These are phyloP conservation scores for Pediacus dermestoides DNA, from an alignment of 2,888 invertebrate species.

Conservation along the genomic window DNA sequence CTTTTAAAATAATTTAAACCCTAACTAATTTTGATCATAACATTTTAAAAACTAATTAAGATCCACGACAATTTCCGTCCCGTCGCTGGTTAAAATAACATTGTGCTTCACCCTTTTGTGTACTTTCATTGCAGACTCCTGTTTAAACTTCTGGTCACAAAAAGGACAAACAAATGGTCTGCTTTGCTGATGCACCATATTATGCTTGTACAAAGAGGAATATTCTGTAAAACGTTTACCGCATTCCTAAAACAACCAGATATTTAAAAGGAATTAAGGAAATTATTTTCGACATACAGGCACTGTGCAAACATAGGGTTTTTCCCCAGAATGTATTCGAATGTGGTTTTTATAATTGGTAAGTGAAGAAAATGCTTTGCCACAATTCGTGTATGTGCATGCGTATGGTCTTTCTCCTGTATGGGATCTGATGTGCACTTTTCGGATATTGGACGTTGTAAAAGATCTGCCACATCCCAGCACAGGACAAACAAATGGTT, in stretches of 20 bases:
- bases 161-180: slow-evolving; percentile 58
- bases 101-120: slow-evolving; percentile 60
- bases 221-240: slow-evolving; percentile 66
- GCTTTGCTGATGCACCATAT: slow-evolving; percentile 58
- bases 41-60: not conserved
- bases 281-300: too few relatives aligned
- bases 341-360: slow-evolving; percentile 68
- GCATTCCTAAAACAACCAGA: slow-evolving; percentile 50
- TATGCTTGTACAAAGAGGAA: slow-evolving; percentile 66
- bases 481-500: slow-evolving; percentile 54
- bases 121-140: slow-evolving; percentile 59
- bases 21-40: too few relatives aligned
- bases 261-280: too few relatives aligned
- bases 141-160: slow-evolving; percentile 59
- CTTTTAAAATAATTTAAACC: too few relatives aligned
- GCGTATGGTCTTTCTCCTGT: slow-evolving; percentile 65
- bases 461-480: slow-evolving; percentile 63
- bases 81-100: slow-evolving; percentile 47
- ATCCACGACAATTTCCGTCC: slow-evolving; percentile 41
- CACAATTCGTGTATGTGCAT: slow-evolving; percentile 58
- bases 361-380: slow-evolving; percentile 63
- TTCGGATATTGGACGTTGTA: slow-evolving; percentile 66
- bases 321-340: slow-evolving; percentile 66
- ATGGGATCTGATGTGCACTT: slow-evolving; percentile 64
- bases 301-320: slow-evolving; percentile 62